Percentiles rank a stretch among this genome's conserved stretches.
These are phyloP conservation scores for Rattus rattus DNA, from an alignment of 2,113 vertebrate species.

Conservation along the genomic window DNA sequence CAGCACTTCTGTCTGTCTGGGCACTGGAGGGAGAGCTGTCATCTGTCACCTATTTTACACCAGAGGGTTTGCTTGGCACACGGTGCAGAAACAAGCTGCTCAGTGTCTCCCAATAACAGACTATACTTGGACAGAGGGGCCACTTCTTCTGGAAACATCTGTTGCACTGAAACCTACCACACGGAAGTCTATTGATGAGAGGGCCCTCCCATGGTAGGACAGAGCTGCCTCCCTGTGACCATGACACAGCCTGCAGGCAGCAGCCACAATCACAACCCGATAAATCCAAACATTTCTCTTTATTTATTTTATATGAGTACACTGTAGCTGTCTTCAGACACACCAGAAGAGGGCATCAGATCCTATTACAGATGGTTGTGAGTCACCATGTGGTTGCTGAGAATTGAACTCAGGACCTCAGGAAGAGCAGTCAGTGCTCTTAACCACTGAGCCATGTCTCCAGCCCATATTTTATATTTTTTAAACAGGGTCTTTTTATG, in stretches of 20 bases:
- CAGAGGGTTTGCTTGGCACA: background rate
- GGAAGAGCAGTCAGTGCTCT: no score
- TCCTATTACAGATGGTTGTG: no score
- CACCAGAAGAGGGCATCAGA: no score
- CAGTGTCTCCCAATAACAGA: background rate
- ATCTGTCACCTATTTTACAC: background rate
- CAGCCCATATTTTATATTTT: background rate
- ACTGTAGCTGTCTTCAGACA: no score
- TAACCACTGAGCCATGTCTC: no score
- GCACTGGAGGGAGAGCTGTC: background rate
- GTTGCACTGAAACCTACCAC: background rate
- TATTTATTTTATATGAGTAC: no score
- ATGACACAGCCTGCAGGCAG: background rate
- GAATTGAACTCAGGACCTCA: no score
- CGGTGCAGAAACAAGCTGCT: background rate
- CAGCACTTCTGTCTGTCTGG: background rate
- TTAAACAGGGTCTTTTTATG: background rate
- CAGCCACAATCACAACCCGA: background rate
- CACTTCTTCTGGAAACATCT: slow-evolving; percentile 34
- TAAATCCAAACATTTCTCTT: background rate
- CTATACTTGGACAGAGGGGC: background rate
- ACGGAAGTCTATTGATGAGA: background rate
- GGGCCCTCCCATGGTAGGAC: background rate
- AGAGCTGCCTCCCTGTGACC: background rate
- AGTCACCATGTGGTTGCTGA: no score